Evolutionary conservation across 2,797 vertebrate species (phyloP).

Genomic region (Xenops minutus): DNA sequence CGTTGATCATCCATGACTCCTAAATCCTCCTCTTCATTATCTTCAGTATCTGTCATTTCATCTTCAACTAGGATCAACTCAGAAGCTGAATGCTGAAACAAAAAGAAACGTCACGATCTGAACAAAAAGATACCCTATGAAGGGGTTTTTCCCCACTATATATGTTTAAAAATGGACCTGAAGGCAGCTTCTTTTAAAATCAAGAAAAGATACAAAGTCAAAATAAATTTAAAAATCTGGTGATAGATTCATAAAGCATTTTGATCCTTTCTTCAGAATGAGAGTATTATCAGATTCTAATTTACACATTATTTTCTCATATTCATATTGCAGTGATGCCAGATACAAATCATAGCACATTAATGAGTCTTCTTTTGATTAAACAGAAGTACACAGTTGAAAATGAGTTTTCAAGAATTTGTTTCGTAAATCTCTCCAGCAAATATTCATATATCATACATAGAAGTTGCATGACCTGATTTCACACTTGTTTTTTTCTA

Average conservation of each 20-base stretch:
- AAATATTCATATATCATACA: background rate
- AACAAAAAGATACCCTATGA: background rate
- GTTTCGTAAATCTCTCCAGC: background rate
- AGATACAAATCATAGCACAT: background rate
- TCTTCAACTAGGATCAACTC: slow-evolving; percentile 85
- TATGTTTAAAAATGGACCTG: background rate
- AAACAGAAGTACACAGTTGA: background rate
- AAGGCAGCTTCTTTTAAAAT: background rate
- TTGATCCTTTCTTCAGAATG: background rate
- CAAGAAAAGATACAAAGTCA: background rate
- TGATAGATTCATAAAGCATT: background rate
- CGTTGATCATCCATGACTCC: slow-evolving; percentile 93
- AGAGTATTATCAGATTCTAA: background rate
- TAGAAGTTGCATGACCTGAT: background rate
- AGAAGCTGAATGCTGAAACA: slow-evolving; percentile 77
- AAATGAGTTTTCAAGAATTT: background rate
- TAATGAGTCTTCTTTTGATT: background rate
- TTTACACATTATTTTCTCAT: background rate
- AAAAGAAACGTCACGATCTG: slow-evolving; percentile 43
- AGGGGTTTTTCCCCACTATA: background rate
- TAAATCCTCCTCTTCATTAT: slow-evolving; percentile 88
- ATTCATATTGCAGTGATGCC: background rate
- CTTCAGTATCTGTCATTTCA: slow-evolving; percentile 90
- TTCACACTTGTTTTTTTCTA: background rate
- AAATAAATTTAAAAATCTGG: background rate